Base-by-base conservation (phyloP, 2,888 invertebrate genomes). In the Ichneumoninae sp. region DNA sequence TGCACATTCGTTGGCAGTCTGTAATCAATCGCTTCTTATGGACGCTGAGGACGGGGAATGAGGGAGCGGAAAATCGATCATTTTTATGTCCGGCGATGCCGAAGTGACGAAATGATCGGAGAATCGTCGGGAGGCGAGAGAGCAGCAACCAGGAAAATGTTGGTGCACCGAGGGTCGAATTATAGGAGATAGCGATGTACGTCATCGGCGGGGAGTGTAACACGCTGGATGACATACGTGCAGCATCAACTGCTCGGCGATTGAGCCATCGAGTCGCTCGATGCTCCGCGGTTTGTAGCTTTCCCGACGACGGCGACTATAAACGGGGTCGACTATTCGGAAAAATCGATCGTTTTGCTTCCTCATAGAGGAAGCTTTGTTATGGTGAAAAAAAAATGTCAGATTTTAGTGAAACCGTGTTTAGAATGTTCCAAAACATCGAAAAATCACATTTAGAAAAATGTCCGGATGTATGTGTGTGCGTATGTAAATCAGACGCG, bases 191-290 rank as follows among this genome's bases (percentile, higher is more conserved):
- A 60, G 6, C 33, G 33, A 33, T 33, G 33, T 33, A 33, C 33
- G 33, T 5, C 33, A 33, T 33, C 33, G 33, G 33, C 6, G 33
- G 33, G 6, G 6, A 33, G 40, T n/a, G 47, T 44, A 62, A 60
- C 26, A 26, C 4, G 19, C 3, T 26, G 36, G 33, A 68, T 50
- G 40, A 68, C 26, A 57, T 26, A n/a, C 10, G 54, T 40, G 66
- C 26, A 57, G 68, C 30, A 26, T 68, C 40, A 68, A 77, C 57
- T 40, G 8, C 54, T 44, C 68, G 66, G 30, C 44, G 57, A 68
- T 57, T 57, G 69, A 78, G 77, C 60, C 77, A 77, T 77, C 77
- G 47, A 68, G 26, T 60, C 68, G 77, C 6, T 6, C 22, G 30
- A 13, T 60, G 4, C 44, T 33, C 6, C 33, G 6, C 33, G 69